Percentiles rank a stretch among this genome's conserved stretches.
phyloP scores from a whole-genome alignment of 2,888 invertebrate species.

The Cepaea hortensis region DNA sequence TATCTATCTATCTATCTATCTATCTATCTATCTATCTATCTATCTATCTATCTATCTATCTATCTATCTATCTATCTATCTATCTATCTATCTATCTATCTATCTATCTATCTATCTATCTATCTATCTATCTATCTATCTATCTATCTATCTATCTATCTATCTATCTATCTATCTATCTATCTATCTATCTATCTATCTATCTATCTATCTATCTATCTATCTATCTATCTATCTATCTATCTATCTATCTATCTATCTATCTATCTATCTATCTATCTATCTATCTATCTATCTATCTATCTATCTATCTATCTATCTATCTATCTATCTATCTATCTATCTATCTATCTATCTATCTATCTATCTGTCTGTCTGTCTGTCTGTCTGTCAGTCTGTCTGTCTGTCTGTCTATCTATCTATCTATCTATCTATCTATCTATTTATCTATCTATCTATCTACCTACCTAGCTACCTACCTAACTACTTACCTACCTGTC shows the following conservation, averaged over 20 bases:
- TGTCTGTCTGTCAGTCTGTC: too few relatives aligned
- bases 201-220: slow-evolving; percentile 4
- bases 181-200: slow-evolving; percentile 7
- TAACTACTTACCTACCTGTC: too few relatives aligned
- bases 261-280: slow-evolving; percentile 7
- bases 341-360: slow-evolving; percentile 4
- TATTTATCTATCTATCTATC: too few relatives aligned
- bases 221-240: slow-evolving; percentile 4
- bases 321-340: slow-evolving; percentile 7
- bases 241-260: slow-evolving; percentile 7
- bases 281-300: slow-evolving; percentile 7
- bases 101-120: slow-evolving; percentile 7
- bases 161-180: slow-evolving; percentile 7
- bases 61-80: slow-evolving; percentile 7
- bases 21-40: slow-evolving; percentile 7
- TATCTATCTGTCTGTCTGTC: neutral
- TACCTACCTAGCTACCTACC: too few relatives aligned
- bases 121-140: slow-evolving; percentile 7
- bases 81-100: slow-evolving; percentile 7
- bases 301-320: slow-evolving; percentile 7
- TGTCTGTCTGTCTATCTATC: too few relatives aligned
- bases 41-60: slow-evolving; percentile 7
- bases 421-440: too few relatives aligned
- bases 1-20: slow-evolving; percentile 7
- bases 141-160: slow-evolving; percentile 7